Conservation (phyloP, 2,797 vertebrate species). For the Enteromius treurensis region DNA sequence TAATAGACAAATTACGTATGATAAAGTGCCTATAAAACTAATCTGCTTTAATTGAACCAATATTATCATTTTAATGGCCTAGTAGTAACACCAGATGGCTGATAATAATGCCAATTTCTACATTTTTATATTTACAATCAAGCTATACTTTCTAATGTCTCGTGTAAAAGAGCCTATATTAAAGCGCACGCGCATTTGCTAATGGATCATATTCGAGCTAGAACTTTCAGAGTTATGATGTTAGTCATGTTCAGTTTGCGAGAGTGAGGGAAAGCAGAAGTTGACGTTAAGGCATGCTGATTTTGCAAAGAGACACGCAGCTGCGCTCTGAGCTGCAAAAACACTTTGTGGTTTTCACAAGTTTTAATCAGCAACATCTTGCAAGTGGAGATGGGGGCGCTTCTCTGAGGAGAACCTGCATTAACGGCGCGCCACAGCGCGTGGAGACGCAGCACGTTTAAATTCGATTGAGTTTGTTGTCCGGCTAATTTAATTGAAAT, state of each 20-base stretch:
- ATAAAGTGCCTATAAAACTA: not conserved
- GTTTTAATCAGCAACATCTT: constrained; percentile 60
- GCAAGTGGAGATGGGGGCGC: constrained; percentile 35
- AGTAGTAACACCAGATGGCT: not conserved
- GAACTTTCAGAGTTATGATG: constrained; percentile 27
- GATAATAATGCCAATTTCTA: not conserved
- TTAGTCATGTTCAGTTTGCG: constrained; percentile 33
- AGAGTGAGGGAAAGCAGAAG: constrained; percentile 78
- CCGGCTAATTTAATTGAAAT: constrained; percentile 19
- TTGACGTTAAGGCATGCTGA: constrained; percentile 74
- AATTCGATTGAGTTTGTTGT: constrained; percentile 1
- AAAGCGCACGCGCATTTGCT: not conserved
- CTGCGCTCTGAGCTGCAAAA: constrained; percentile 70
- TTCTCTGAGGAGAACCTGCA: constrained; percentile 22
- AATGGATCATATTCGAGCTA: not conserved
- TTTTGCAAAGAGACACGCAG: constrained; percentile 78
- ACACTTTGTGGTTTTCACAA: constrained; percentile 75
- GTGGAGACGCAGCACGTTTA: constrained; percentile 9
- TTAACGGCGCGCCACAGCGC: not conserved
- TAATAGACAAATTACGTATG: not conserved
- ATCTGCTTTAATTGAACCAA: not conserved
- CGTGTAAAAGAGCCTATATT: too few species aligned
- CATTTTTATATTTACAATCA: not conserved
- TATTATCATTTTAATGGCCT: not conserved
- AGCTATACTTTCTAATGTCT: not conserved